Base-by-base conservation (phyloP, 2,113 vertebrate genomes). In the Tretioscincus oriximinensis region DNA sequence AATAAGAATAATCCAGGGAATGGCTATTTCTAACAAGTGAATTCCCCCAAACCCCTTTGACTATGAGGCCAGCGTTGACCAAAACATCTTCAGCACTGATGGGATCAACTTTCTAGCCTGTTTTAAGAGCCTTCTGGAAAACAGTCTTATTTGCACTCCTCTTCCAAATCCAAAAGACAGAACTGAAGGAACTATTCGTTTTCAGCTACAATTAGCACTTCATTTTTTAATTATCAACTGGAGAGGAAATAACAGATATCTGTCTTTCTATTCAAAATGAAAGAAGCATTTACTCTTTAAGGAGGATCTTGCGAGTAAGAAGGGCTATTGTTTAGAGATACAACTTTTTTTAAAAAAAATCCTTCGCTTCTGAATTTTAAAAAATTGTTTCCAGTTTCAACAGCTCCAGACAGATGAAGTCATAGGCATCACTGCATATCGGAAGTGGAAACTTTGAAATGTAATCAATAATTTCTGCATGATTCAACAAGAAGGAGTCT, bases 401-500 rank as follows among this genome's bases (percentile, higher is more conserved):
- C 83, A 85, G 67, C 28, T 80, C 22, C 28, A 86, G 85, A 88
- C 67, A 81, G 73, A 88, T 88, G 78, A 89, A 88, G 69, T 88
- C 83, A 89, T 81, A 70, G 74, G 8, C 54, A 80, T 64, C 22
- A 68, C 54, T 84, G 75, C 5, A 29, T 8, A 3, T 77, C 85
- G 86, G 71, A 63, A 35, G 18, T 41, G 4, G 8, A 2, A 51
- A 24, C 86, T 93, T 88, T 92, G 85, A 91, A 88, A 91, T 89
- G 76, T 84, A 92, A 87, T 90, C 86, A 90, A 88, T 88, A 88
- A 9, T 85, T 90, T 89, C 83, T 89, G 45, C 83, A 89, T 90
- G 85, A 85, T 91, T 88, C 84, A 90, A 84, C 76, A 89, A 76
- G 9, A 35, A 73, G 81, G 47, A 81, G 64, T 85, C 78, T 80